phyloP scores from a whole-genome alignment of 2,797 vertebrate species.

The Botia kubotai region DNA sequence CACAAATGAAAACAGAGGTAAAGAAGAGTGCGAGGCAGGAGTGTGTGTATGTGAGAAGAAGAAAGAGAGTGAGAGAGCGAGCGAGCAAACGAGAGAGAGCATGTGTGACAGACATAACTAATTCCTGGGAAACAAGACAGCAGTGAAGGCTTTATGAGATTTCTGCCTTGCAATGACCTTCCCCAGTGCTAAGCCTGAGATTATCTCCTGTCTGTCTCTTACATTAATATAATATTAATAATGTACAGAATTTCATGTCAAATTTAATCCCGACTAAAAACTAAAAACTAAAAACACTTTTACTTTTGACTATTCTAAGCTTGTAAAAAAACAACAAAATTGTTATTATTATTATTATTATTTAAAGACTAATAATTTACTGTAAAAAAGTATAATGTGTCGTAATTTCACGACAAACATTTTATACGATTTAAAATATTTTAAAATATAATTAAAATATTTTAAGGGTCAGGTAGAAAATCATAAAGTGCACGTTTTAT shows the following conservation, averaged over 20 bases:
- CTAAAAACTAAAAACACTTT: too few species aligned
- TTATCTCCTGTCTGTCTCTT: conserved; percentile 15
- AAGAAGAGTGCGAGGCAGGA: conserved; percentile 71
- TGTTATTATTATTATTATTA: neutral
- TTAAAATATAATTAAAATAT: too few species aligned
- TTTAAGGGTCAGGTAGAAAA: neutral
- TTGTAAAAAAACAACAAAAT: neutral
- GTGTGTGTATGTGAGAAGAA: conserved; percentile 59
- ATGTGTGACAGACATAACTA: conserved; percentile 36
- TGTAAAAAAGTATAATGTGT: neutral
- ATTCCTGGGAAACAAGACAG: conserved; percentile 73
- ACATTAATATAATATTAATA: neutral
- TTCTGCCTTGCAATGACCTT: conserved; percentile 69
- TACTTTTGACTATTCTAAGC: too few species aligned
- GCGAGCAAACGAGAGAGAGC: conserved; percentile 6
- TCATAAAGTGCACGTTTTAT: neutral
- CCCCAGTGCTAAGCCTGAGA: conserved; percentile 69
- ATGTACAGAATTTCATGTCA: neutral
- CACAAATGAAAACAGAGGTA: conserved; percentile 73
- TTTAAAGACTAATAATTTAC: neutral
- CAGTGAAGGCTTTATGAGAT: conserved; percentile 54
- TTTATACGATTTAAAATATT: too few species aligned
- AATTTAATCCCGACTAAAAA: neutral
- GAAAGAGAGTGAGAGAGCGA: conserved; percentile 41
- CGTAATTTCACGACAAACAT: too few species aligned